Percentiles rank a stretch among this genome's conserved stretches.
phyloP scores from a whole-genome alignment of 2,797 vertebrate genomes.

The Orientallactaga sibirica region DNA sequence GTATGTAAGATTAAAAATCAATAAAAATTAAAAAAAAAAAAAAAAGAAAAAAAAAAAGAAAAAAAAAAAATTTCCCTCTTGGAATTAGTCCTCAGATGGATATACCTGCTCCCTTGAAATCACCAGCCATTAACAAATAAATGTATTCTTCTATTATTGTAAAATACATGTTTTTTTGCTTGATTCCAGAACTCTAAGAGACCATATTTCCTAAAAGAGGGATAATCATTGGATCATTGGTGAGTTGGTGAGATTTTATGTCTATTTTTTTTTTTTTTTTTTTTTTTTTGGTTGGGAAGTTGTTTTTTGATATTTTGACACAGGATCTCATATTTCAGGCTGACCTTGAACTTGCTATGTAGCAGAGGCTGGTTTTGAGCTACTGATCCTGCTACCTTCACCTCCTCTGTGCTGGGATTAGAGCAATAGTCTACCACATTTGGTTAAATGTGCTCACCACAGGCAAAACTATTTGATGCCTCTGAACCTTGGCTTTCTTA shows the following conservation, averaged over 20 bases:
- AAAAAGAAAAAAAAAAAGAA: too few species aligned
- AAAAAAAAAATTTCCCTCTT: background rate
- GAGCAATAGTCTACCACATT: background rate
- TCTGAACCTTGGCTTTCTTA: slow-evolving; percentile 24
- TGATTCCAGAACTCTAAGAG: background rate
- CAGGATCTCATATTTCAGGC: too few species aligned
- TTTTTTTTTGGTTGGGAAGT: too few species aligned
- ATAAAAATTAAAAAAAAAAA: too few species aligned
- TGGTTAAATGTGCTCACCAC: background rate
- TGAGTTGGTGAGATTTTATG: background rate
- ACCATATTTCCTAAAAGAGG: background rate
- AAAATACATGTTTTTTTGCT: slow-evolving; percentile 5
- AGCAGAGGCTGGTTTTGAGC: too few species aligned
- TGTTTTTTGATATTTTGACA: background rate
- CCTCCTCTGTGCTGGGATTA: too few species aligned
- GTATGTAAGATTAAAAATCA: too few species aligned
- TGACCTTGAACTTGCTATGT: too few species aligned
- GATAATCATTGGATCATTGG: background rate
- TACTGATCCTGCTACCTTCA: too few species aligned
- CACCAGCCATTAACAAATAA: background rate
- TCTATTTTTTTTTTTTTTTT: background rate
- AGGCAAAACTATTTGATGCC: slow-evolving; percentile 4
- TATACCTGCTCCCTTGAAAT: background rate
- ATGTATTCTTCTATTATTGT: background rate
- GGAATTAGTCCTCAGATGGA: background rate